Evolutionary conservation across 2,113 vertebrate genomes (phyloP).

Genomic region (Columba livia): DNA sequence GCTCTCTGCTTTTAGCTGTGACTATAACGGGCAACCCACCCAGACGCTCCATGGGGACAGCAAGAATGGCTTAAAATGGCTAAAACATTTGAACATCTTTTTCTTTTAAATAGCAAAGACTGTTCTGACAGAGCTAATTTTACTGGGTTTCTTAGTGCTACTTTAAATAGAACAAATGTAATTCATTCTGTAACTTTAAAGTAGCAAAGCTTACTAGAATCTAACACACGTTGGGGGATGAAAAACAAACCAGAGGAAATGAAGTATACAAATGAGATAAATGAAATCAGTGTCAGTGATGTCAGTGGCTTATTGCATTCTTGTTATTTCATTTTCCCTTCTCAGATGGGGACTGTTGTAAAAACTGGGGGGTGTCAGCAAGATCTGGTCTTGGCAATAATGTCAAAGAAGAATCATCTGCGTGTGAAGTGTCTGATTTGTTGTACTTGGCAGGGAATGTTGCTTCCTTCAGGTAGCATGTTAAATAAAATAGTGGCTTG

Average conservation of each 20-base stretch:
- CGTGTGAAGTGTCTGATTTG: neutral
- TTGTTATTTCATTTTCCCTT: neutral
- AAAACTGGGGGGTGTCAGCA: neutral
- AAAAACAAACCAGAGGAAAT: neutral
- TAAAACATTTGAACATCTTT: conserved; percentile 32
- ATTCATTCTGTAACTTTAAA: neutral
- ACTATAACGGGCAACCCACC: neutral
- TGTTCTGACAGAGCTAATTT: neutral
- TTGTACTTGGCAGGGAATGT: neutral
- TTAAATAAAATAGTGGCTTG: neutral
- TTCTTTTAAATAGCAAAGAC: conserved; percentile 47
- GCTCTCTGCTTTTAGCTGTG: conserved; percentile 35
- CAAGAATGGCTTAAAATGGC: conserved; percentile 60
- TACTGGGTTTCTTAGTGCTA: neutral
- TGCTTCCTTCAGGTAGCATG: neutral
- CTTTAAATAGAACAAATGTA: conserved; percentile 22
- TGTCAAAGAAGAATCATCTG: neutral
- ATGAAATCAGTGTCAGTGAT: neutral
- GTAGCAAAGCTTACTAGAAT: neutral
- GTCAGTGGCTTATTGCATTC: neutral
- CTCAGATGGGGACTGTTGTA: neutral
- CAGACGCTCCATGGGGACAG: neutral
- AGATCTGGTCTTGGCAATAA: neutral
- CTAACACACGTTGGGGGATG: neutral
- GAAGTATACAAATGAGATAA: neutral